Conservation (phyloP, 2,113 vertebrate species). For the Cynopterus brachyotis region DNA sequence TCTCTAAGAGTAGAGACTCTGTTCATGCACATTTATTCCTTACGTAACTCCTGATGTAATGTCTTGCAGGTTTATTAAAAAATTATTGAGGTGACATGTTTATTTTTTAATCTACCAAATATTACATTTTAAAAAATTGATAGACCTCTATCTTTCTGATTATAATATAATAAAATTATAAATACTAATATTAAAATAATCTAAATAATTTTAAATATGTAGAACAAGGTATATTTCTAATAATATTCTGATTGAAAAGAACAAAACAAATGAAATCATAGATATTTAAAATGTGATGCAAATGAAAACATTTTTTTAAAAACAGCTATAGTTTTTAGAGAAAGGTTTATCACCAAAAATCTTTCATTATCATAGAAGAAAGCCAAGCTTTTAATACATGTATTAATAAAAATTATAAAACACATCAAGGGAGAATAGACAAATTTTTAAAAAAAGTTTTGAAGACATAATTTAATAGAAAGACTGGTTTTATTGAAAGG, state of each 20-base stretch:
- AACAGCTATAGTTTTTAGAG: neutral
- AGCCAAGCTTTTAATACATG: neutral
- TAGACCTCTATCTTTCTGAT: neutral
- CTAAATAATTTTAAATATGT: neutral
- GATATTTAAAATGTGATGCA: neutral
- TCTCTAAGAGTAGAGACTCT: too few species aligned
- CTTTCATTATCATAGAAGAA: neutral
- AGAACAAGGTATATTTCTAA: neutral
- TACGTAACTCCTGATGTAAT: too few species aligned
- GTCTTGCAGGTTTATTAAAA: too few species aligned
- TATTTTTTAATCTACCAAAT: neutral
- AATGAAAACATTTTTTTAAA: neutral
- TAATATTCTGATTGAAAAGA: neutral
- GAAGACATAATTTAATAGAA: neutral
- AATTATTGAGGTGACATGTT: too few species aligned
- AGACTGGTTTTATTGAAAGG: neutral
- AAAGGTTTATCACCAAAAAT: neutral
- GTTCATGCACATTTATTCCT: too few species aligned
- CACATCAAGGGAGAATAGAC: neutral
- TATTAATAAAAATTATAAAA: neutral
- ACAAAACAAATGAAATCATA: neutral
- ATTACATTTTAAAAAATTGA: neutral
- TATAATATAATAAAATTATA: neutral
- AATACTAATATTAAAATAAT: neutral
- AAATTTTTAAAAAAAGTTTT: neutral